Conservation (phyloP, 2,888 invertebrate genomes). For the Agapetus fuscipes region DNA sequence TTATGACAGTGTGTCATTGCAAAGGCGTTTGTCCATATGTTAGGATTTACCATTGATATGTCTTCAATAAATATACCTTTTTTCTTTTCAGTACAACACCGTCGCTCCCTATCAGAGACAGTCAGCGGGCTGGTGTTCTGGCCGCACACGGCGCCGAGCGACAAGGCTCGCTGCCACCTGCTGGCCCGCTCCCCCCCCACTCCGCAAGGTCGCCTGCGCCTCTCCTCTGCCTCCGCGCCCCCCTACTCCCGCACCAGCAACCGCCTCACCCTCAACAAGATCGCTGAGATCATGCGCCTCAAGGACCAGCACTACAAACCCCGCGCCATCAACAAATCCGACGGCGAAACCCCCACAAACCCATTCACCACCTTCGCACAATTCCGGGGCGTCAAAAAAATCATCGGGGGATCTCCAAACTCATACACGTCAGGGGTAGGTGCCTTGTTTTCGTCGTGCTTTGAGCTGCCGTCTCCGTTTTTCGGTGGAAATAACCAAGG, state of each 20-base stretch:
- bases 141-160: slow-evolving; percentile 56
- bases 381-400: slow-evolving; percentile 73
- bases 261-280: slow-evolving; percentile 50
- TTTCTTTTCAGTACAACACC: slow-evolving; percentile 47
- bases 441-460: slow-evolving; percentile 64
- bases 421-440: slow-evolving; percentile 36
- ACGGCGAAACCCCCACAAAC: slow-evolving; percentile 35
- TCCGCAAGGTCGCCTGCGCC: slow-evolving; percentile 29
- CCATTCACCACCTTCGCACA: slow-evolving; percentile 67
- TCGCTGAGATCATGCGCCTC: slow-evolving; percentile 79
- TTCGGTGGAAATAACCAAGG: slow-evolving; percentile 24
- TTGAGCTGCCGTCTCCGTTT: slow-evolving; percentile 65
- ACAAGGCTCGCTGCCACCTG: slow-evolving; percentile 64
- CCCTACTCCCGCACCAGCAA: slow-evolving; percentile 32
- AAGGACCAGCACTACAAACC: slow-evolving; percentile 76
- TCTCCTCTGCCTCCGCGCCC: too few relatives aligned
- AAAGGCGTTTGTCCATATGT: too few relatives aligned
- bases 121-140: slow-evolving; percentile 50
- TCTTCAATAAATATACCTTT: slow-evolving; percentile 7
- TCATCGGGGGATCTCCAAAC: slow-evolving; percentile 54
- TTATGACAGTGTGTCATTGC: too few relatives aligned
- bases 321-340: slow-evolving; percentile 37
- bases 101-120: slow-evolving; percentile 67
- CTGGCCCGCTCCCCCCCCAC: slow-evolving; percentile 35
- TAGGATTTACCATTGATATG: too few relatives aligned